phyloP scores from a whole-genome alignment of 2,113 vertebrate genomes.

The Thymallus thymallus region DNA sequence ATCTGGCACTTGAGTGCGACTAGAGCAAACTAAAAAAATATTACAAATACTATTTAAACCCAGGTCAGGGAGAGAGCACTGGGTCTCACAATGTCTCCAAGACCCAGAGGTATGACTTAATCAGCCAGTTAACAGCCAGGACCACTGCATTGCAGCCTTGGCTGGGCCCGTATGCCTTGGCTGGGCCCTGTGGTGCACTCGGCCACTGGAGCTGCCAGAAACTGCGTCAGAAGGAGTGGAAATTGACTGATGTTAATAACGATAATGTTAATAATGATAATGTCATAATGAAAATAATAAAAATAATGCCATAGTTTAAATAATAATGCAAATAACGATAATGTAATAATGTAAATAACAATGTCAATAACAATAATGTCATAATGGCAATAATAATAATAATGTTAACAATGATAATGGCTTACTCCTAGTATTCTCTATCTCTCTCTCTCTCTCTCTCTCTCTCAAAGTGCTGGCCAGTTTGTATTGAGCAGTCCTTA shows the following conservation, averaged over 20 bases:
- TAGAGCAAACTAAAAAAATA: no score
- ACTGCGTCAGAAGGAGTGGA: constrained; percentile 21
- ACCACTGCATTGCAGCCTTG: constrained; percentile 34
- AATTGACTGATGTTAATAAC: constrained; percentile 22
- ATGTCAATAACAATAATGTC: no score
- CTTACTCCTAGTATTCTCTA: neutral
- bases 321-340: neutral
- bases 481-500: no score
- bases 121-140: constrained; percentile 43
- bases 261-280: no score
- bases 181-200: constrained; percentile 8
- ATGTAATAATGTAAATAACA: no score
- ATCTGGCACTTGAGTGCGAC: no score
- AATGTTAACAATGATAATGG: no score
- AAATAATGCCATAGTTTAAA: no score
- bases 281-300: no score
- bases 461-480: no score
- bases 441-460: constrained; percentile 1
- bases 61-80: constrained; percentile 1
- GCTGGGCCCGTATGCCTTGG: constrained; percentile 8
- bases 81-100: constrained; percentile 32
- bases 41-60: no score
- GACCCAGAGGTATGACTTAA: constrained; percentile 46
- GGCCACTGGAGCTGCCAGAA: constrained; percentile 30
- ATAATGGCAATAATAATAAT: neutral